Conservation (phyloP, 2,113 vertebrate species). For the Brachypteracias leptosomus region DNA sequence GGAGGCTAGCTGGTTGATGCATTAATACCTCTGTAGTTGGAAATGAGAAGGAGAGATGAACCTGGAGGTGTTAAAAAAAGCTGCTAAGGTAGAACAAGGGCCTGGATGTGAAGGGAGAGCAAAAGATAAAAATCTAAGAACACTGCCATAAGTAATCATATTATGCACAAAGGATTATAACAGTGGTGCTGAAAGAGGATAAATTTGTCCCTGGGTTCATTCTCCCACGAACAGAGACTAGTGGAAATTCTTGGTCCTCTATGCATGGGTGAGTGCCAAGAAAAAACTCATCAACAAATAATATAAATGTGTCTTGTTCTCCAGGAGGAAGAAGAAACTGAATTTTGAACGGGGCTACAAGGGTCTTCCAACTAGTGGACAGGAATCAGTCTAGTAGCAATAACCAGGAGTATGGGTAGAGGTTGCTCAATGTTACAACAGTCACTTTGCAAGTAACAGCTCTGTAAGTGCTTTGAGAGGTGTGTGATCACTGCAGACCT, state of each 20-base stretch:
- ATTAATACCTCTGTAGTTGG: neutral
- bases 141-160: accelerated
- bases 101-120: neutral
- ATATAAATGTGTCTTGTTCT: accelerated
- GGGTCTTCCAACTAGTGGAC: neutral
- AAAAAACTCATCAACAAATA: neutral
- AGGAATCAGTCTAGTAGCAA: neutral
- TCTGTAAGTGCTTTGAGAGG: neutral
- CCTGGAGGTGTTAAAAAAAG: neutral
- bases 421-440: neutral
- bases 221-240: neutral
- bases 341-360: neutral
- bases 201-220: neutral
- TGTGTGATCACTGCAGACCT: neutral
- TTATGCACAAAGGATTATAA: neutral
- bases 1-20: neutral
- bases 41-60: neutral
- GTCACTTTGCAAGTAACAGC: neutral
- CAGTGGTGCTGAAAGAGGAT: neutral
- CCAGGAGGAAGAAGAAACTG: neutral
- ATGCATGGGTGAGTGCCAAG: neutral
- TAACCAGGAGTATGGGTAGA: neutral
- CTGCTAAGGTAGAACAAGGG: neutral
- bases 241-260: neutral
- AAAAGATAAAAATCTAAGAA: neutral